Evolutionary conservation across 1,140 invertebrate genomes (phyloP), one percentile per base, ranked within the genome.

Genomic region (Stegodyphus dumicola): DNA sequence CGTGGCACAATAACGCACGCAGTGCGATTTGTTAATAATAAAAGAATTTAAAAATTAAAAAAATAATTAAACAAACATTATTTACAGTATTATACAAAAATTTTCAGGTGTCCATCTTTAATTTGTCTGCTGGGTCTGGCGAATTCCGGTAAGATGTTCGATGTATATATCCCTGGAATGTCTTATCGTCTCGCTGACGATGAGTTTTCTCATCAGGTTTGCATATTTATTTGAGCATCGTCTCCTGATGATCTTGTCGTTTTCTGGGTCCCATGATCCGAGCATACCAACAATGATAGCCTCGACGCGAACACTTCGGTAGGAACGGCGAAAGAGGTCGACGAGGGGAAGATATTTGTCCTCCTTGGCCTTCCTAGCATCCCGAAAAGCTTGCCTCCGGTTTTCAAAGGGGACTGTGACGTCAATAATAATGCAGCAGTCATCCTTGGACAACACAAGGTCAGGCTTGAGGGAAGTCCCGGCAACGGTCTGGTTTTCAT

Each of bases 301-400:
- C 1, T 17, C 18, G 0, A 11, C n/a, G 13, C 13, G 10, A 0
- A 53, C 48, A 2, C 1, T 2, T 7, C 17, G 53, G 66, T 7
- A 9, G 0, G 0, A 6, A 0, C 4, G 5, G 0, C 13, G 51
- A 0, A 73, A 6, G 5, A 4, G 0, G 0, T 51, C 15, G 0
- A 48, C 13, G 1, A 78, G 13, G 0, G 33, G 15, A 0, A 4
- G 6, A 11, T 78, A 78, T 0, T 67, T 69, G 0, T 3, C 2
- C 0, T 10, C 0, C 9, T 78, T 78, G 10, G 7, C 15, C 6
- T 15, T 0, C 2, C 13, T 0, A 10, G 54, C 75, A 0, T 9
- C 48, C 6, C 2, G 9, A 17, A 79, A 53, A 3, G 65, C 0
- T 0, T 33, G 1, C 10, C 2, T 0, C 2, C 13, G 7, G n/a